Evolutionary conservation across 2,797 vertebrate species (phyloP).

Genomic region (Peromyscus melanophrys): DNA sequence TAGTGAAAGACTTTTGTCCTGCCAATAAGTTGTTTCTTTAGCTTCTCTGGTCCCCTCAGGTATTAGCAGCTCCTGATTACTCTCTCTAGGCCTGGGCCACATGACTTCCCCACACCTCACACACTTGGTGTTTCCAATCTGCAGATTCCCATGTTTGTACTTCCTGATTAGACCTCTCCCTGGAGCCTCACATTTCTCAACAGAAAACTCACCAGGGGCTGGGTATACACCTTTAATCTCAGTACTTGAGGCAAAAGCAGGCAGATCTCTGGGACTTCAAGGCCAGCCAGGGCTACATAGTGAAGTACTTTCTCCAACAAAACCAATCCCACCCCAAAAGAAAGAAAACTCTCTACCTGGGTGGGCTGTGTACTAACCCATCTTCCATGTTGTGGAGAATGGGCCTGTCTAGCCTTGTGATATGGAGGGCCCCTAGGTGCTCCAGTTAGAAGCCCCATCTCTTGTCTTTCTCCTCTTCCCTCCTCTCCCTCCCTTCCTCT

Average conservation of each 20-base stretch:
- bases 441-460: background rate
- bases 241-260: background rate
- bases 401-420: background rate
- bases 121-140: background rate
- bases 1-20: background rate
- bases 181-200: background rate
- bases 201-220: background rate
- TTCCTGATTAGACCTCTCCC: background rate
- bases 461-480: background rate
- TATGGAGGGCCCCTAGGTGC: background rate
- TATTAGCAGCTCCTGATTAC: background rate
- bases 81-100: background rate
- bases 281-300: background rate
- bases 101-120: background rate
- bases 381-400: background rate
- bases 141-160: accelerated
- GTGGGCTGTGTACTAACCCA: accelerated
- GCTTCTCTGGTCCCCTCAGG: background rate
- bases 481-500: background rate
- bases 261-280: background rate
- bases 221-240: background rate
- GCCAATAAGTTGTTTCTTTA: background rate
- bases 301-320: background rate
- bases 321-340: background rate
- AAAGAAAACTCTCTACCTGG: no score